Percentiles rank a stretch among this genome's conserved stretches.
Evolutionary conservation across 2,888 invertebrate species (phyloP).

Genomic region (Sphinx pinastri): DNA sequence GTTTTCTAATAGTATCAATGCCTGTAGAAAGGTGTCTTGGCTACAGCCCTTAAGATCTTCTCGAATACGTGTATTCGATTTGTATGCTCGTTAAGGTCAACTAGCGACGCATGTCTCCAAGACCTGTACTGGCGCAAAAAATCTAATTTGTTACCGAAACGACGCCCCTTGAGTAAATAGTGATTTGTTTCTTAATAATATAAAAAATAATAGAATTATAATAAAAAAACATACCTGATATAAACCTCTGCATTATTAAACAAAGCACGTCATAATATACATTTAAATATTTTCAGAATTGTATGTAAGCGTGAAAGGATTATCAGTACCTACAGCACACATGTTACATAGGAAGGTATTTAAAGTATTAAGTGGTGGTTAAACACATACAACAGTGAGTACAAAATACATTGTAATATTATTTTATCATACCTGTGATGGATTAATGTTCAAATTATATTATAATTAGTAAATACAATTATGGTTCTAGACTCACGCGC

Average conservation of each 20-base stretch:
- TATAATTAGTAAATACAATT: background rate
- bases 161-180: too few relatives aligned
- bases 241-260: background rate
- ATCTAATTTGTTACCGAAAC: too few relatives aligned
- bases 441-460: background rate
- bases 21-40: too few relatives aligned
- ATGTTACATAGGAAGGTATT: constrained; percentile 13
- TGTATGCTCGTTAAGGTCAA: too few relatives aligned
- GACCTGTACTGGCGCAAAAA: too few relatives aligned
- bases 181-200: too few relatives aligned
- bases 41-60: too few relatives aligned
- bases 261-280: background rate
- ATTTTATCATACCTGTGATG: background rate
- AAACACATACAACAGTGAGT: constrained; percentile 4
- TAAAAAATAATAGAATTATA: too few relatives aligned
- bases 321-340: background rate
- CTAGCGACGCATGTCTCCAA: too few relatives aligned
- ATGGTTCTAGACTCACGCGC: background rate
- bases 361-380: constrained; percentile 9
- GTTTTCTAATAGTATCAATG: too few relatives aligned
- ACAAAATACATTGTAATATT: background rate
- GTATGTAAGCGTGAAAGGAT: background rate
- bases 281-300: background rate
- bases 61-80: too few relatives aligned
- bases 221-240: background rate